Evolutionary conservation across 2,797 vertebrate species (phyloP).

Genomic region (Nyctibius grandis): DNA sequence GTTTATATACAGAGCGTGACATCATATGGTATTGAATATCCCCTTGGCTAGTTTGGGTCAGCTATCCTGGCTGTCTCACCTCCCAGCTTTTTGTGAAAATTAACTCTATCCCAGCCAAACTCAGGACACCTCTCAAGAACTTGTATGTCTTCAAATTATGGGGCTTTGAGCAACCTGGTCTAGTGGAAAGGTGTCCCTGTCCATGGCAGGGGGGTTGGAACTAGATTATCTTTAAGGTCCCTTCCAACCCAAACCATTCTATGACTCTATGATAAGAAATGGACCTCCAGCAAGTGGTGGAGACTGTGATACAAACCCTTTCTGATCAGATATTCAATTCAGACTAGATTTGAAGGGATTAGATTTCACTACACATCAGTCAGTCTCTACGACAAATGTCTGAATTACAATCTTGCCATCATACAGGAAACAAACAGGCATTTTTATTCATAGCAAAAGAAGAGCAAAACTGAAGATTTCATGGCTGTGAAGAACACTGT

Average conservation of each 20-base stretch:
- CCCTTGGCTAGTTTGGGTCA: no score
- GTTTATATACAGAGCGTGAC: no score
- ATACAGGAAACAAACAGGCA: background rate
- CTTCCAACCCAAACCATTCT: no score
- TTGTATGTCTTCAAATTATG: background rate
- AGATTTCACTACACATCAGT: background rate
- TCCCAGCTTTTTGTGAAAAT: no score
- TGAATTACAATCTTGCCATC: background rate
- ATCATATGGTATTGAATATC: no score
- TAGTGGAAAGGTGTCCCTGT: no score
- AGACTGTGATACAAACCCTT: background rate
- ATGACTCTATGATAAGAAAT: no score
- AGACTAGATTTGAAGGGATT: background rate
- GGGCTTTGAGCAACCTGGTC: no score
- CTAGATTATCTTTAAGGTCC: no score
- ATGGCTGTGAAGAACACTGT: background rate
- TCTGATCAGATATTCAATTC: background rate
- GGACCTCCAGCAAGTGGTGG: background rate
- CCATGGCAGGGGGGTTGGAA: no score
- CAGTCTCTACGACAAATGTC: background rate
- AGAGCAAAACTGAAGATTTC: background rate
- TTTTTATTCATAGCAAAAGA: conserved; percentile 2
- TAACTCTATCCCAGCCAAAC: no score
- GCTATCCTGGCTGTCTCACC: no score
- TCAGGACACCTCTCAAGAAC: background rate